phyloP scores from a whole-genome alignment of 2,797 vertebrate species.

The Selene dorsalis region DNA sequence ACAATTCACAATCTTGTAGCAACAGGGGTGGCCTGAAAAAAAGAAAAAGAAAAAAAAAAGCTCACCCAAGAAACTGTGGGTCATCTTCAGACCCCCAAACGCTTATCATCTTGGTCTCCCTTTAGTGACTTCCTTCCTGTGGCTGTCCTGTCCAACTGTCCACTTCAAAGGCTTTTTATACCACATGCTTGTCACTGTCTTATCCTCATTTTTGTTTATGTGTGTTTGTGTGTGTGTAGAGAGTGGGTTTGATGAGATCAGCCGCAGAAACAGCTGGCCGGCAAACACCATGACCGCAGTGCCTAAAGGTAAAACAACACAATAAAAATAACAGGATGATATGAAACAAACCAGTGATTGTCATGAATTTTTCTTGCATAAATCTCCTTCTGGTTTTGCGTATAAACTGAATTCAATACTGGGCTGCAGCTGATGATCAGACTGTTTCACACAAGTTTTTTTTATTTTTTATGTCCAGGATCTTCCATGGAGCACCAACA shows the following conservation, averaged over 20 bases:
- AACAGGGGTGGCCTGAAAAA: conserved; percentile 71
- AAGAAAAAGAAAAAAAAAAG: conserved; percentile 66
- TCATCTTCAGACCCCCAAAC: conserved; percentile 74
- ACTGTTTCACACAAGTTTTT: neutral
- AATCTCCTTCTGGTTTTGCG: conserved; percentile 4
- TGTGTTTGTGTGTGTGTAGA: conserved; percentile 74
- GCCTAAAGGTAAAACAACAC: conserved; percentile 80
- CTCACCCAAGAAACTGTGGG: conserved; percentile 72
- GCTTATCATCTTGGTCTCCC: conserved; percentile 60
- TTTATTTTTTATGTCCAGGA: conserved; percentile 57
- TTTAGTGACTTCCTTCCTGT: conserved; percentile 77
- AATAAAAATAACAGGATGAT: neutral
- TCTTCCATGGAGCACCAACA: conserved; percentile 85
- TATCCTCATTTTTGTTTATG: conserved; percentile 22
- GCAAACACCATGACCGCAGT: conserved; percentile 76
- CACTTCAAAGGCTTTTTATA: conserved; percentile 69
- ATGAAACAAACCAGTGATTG: conserved; percentile 16
- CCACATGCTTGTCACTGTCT: conserved; percentile 46
- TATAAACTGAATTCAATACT: neutral
- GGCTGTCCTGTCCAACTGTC: conserved; percentile 39
- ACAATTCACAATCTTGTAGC: conserved; percentile 79
- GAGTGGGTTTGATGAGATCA: conserved; percentile 85
- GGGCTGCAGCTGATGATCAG: neutral
- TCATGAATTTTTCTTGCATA: neutral
- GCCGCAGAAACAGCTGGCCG: conserved; percentile 86